These are phyloP conservation scores for Megamerina dolium DNA, from an alignment of 2,888 invertebrate genomes.

Conservation along the genomic window DNA sequence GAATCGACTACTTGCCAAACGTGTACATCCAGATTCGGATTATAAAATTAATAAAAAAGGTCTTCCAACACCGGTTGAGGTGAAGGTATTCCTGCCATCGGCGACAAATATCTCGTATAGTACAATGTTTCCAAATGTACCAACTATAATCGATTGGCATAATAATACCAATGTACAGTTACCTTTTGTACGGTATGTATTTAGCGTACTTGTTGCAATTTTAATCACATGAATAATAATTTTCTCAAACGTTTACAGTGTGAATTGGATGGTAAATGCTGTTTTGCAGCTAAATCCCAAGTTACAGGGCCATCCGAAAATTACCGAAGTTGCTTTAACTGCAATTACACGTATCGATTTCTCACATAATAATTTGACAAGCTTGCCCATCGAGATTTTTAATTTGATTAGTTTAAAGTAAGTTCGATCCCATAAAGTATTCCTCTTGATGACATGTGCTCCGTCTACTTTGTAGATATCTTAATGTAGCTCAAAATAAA, in stretches of 20 bases:
- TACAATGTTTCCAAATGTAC: constrained; percentile 72
- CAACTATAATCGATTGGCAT: constrained; percentile 91
- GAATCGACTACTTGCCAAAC: constrained; percentile 76
- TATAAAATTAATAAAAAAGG: constrained; percentile 86
- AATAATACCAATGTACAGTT: constrained; percentile 64
- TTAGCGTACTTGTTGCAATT: not conserved
- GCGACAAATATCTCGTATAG: constrained; percentile 69
- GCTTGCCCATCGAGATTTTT: constrained; percentile 77
- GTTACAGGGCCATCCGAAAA: constrained; percentile 63
- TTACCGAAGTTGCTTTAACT: constrained; percentile 67
- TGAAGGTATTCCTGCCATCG: constrained; percentile 47
- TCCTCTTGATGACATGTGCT: not conserved
- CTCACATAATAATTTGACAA: constrained; percentile 77
- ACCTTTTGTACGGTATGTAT: constrained; percentile 57
- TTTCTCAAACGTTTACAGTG: constrained; percentile 39
- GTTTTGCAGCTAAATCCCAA: constrained; percentile 79
- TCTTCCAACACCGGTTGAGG: constrained; percentile 55
- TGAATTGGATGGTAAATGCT: constrained; percentile 80
- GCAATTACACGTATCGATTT: constrained; percentile 92
- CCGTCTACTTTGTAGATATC: constrained; percentile 51
- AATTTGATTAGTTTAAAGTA: constrained; percentile 71
- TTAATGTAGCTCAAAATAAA: constrained; percentile 87
- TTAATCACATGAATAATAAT: not conserved
- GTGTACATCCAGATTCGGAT: constrained; percentile 86
- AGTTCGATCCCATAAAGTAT: constrained; percentile 17